A percentile compares a stretch with the other conserved stretches of the same genome.
These are phyloP conservation scores for Ophion ventricosus DNA, from an alignment of 2,888 invertebrate species.

Conservation along the genomic window DNA sequence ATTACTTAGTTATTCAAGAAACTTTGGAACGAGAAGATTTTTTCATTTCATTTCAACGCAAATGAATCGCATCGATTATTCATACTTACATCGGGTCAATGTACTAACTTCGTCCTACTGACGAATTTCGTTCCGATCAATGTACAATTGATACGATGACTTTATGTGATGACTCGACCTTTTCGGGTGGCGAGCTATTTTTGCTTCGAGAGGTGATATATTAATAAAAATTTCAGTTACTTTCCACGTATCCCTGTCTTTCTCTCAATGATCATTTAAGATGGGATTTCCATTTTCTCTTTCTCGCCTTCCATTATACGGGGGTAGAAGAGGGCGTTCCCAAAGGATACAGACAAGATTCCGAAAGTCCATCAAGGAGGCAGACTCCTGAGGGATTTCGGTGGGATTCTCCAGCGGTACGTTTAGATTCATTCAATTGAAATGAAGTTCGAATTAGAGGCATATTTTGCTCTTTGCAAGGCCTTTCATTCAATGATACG, in stretches of 20 bases:
- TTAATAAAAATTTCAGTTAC: no score
- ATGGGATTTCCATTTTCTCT: not conserved
- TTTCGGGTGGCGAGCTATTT: not conserved
- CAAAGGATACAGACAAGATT: not conserved
- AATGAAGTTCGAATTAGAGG: not conserved
- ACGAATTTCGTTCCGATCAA: not conserved
- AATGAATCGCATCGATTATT: not conserved
- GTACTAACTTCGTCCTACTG: not conserved
- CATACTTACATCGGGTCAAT: not conserved
- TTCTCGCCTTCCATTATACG: not conserved
- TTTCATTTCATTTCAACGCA: no score
- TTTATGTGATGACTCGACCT: not conserved
- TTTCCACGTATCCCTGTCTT: no score
- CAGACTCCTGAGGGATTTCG: not conserved
- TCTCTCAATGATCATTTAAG: not conserved
- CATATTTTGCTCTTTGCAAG: not conserved
- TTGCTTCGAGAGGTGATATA: not conserved
- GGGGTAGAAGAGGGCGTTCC: not conserved
- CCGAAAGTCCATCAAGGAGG: not conserved
- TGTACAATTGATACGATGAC: not conserved
- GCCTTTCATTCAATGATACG: not conserved
- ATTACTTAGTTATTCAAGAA: not conserved
- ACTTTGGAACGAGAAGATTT: not conserved
- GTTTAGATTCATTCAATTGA: slow-evolving; percentile 1
- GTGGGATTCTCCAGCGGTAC: not conserved